Conservation (phyloP, 2,113 vertebrate species). For the Vimba vimba region DNA sequence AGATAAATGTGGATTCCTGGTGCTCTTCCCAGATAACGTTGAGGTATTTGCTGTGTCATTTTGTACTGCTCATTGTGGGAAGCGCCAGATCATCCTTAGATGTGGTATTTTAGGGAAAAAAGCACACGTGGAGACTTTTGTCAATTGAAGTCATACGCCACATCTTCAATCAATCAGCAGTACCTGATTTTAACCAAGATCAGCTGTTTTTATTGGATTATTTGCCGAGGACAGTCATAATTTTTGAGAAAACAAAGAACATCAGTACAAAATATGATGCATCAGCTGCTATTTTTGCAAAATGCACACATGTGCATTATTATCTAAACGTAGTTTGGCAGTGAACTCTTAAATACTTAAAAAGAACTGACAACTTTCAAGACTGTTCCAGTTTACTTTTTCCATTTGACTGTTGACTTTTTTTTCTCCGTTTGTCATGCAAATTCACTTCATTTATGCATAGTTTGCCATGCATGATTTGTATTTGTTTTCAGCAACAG, state of each 20-base stretch:
- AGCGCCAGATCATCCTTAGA: not conserved
- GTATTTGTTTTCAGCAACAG: slow-evolving; percentile 29
- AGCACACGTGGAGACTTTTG: not conserved
- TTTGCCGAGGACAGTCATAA: not conserved
- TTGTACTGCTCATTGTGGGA: not conserved
- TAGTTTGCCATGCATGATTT: slow-evolving; percentile 47
- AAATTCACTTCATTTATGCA: not conserved
- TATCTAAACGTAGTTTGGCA: slow-evolving; percentile 44
- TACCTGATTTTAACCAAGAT: slow-evolving; percentile 47
- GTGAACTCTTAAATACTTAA: not conserved
- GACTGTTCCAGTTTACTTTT: not conserved
- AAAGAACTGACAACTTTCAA: slow-evolving; percentile 4
- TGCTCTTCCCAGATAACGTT: not conserved
- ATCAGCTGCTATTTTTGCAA: slow-evolving; percentile 57
- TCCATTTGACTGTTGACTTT: not conserved
- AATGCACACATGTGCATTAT: slow-evolving; percentile 63
- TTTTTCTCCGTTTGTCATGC: not conserved
- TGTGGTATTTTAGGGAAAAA: not conserved
- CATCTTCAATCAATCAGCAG: slow-evolving; percentile 28
- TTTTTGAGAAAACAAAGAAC: slow-evolving; percentile 34
- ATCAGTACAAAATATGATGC: slow-evolving; percentile 53
- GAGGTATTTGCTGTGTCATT: slow-evolving; percentile 5
- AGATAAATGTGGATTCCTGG: slow-evolving; percentile 1
- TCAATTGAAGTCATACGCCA: slow-evolving; percentile 31
- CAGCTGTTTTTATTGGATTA: slow-evolving; percentile 34